Percentiles rank a stretch among this genome's conserved stretches.
These are phyloP conservation scores for Dryobota labecula DNA, from an alignment of 2,888 invertebrate genomes.

Conservation along the genomic window DNA sequence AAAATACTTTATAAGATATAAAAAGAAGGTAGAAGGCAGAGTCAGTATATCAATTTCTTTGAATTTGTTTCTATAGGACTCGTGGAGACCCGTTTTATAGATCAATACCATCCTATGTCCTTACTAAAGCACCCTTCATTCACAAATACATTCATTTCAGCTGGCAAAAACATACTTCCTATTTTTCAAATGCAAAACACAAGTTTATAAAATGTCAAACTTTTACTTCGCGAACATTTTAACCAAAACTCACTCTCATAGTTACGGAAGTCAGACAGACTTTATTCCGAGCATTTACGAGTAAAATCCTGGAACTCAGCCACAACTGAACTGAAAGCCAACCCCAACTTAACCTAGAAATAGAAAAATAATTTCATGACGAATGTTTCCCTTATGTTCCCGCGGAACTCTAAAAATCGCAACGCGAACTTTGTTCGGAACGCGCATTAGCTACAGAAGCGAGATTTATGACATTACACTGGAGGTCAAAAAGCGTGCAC, in stretches of 20 bases:
- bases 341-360: conserved; percentile 1
- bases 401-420: conserved; percentile 31
- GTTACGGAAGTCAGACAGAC: neutral
- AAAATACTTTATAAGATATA: no score
- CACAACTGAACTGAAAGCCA: neutral
- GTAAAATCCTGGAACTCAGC: conserved; percentile 24
- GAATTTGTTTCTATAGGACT: no score
- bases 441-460: conserved; percentile 52
- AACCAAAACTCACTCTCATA: neutral
- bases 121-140: neutral
- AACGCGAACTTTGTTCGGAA: conserved; percentile 24
- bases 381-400: conserved; percentile 28
- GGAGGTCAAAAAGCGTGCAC: conserved; percentile 34
- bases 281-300: neutral
- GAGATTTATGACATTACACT: conserved; percentile 54
- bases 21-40: no score
- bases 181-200: neutral
- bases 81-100: no score
- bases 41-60: no score
- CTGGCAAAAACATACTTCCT: neutral
- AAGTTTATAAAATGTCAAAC: neutral
- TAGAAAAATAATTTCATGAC: conserved; percentile 23
- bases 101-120: no score
- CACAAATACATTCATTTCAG: no score
- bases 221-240: neutral